phyloP scores from a whole-genome alignment of 2,888 invertebrate species.

The Aspidiotus rigidus region DNA sequence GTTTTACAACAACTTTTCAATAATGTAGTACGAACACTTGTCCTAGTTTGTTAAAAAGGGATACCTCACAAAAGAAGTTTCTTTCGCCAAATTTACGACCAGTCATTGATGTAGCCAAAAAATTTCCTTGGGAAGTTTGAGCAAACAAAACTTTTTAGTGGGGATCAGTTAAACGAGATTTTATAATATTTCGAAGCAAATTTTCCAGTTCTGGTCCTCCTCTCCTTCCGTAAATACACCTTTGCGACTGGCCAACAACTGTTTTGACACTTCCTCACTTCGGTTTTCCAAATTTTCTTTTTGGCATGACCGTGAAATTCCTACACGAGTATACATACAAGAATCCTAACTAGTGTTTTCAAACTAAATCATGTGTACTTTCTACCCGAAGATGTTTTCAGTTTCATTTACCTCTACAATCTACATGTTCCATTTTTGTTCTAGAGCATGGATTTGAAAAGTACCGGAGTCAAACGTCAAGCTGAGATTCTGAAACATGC shows the following conservation, averaged over 20 bases:
- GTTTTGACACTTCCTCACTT: too few species aligned
- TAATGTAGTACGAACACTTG: background rate
- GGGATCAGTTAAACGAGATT: too few species aligned
- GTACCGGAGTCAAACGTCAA: constrained; percentile 24
- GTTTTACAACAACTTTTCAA: background rate
- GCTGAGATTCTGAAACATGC: constrained; percentile 17
- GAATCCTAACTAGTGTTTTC: too few species aligned
- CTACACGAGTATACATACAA: too few species aligned
- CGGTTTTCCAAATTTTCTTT: too few species aligned
- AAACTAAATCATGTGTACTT: too few species aligned
- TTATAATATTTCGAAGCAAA: too few species aligned
- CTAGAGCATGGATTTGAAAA: constrained; percentile 17
- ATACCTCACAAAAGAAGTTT: background rate
- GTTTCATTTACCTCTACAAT: background rate
- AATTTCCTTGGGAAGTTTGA: background rate
- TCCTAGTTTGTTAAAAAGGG: background rate
- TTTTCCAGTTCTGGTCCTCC: too few species aligned
- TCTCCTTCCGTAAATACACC: too few species aligned
- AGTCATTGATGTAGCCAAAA: background rate
- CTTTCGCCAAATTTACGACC: background rate
- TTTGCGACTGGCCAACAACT: too few species aligned
- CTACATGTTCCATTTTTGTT: background rate
- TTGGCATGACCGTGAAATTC: background rate
- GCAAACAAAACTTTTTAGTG: too few species aligned
- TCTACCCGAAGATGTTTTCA: background rate